phyloP scores from a whole-genome alignment of 1,140 invertebrate genomes.

The Globodera rostochiensis region DNA sequence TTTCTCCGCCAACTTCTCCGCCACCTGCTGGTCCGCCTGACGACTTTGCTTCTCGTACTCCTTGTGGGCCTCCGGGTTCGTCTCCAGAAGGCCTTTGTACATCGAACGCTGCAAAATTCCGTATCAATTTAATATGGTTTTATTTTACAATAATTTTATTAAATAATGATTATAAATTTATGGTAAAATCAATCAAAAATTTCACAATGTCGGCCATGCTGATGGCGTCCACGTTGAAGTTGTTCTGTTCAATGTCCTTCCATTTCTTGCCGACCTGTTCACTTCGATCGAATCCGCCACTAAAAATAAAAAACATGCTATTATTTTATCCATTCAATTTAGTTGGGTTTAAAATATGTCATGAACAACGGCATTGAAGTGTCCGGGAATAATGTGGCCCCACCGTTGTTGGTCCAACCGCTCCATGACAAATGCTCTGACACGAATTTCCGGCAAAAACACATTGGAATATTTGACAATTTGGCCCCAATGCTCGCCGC shows the following conservation, averaged over 20 bases:
- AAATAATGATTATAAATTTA: not conserved
- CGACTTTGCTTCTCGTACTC: not conserved
- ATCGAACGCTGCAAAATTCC: not conserved
- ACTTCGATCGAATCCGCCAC: not conserved
- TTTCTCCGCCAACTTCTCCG: constrained; percentile 11
- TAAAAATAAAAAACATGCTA: not conserved
- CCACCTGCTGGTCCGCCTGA: not conserved
- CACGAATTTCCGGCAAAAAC: constrained; percentile 29
- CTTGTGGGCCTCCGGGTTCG: constrained; percentile 1
- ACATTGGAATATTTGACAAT: constrained; percentile 46
- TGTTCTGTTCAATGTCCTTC: constrained; percentile 27
- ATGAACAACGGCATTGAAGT: no score
- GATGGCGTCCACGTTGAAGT: constrained; percentile 38
- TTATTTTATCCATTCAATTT: not conserved
- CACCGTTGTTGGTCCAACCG: constrained; percentile 8
- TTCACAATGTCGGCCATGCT: constrained; percentile 36
- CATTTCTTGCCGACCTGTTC: constrained; percentile 21
- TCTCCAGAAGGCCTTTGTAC: not conserved
- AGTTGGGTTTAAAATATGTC: not conserved
- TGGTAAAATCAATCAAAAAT: not conserved
- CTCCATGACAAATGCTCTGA: constrained; percentile 29
- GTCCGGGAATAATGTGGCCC: no score
- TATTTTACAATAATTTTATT: no score
- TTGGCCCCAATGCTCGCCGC: constrained; percentile 29
- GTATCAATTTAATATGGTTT: not conserved